Conservation (phyloP, 1,140 invertebrate species). For the Microplitis mediator region DNA sequence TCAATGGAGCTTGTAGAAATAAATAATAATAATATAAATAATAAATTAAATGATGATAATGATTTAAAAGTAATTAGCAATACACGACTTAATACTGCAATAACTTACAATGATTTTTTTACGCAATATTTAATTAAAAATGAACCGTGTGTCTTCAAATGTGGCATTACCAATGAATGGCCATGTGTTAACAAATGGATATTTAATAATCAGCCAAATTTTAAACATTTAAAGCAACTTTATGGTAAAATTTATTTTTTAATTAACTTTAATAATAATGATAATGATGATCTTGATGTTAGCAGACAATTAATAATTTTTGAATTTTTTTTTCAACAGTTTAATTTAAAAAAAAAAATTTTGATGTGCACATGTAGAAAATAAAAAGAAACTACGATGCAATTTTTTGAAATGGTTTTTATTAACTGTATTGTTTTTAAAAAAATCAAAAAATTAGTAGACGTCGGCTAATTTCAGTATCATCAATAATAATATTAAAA, state of each 20-base stretch:
- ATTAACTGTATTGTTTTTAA: too few species aligned
- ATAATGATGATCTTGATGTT: constrained; percentile 8
- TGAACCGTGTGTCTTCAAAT: constrained; percentile 69
- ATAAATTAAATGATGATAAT: constrained; percentile 17
- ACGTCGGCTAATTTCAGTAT: too few species aligned
- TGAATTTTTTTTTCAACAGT: too few species aligned
- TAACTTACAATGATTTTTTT: constrained; percentile 65
- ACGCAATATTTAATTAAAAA: constrained; percentile 67
- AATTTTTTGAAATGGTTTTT: too few species aligned
- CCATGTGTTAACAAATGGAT: constrained; percentile 67
- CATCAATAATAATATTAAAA: too few species aligned
- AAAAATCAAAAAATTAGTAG: too few species aligned
- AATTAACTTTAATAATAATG: constrained; percentile 24
- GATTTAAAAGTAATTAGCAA: constrained; percentile 22
- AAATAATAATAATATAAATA: constrained; percentile 25
- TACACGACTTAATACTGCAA: constrained; percentile 25
- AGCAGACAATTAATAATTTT: too few species aligned
- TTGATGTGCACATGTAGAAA: too few species aligned
- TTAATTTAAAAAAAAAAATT: too few species aligned
- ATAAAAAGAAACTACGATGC: too few species aligned
- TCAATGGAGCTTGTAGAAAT: constrained; percentile 37
- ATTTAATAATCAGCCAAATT: constrained; percentile 66
- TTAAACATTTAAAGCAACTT: constrained; percentile 65
- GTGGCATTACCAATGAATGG: constrained; percentile 68
- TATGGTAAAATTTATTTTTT: constrained; percentile 60